Base-by-base conservation (phyloP, 2,797 vertebrate genomes). In the Sternarchorhynchus goeldii region DNA sequence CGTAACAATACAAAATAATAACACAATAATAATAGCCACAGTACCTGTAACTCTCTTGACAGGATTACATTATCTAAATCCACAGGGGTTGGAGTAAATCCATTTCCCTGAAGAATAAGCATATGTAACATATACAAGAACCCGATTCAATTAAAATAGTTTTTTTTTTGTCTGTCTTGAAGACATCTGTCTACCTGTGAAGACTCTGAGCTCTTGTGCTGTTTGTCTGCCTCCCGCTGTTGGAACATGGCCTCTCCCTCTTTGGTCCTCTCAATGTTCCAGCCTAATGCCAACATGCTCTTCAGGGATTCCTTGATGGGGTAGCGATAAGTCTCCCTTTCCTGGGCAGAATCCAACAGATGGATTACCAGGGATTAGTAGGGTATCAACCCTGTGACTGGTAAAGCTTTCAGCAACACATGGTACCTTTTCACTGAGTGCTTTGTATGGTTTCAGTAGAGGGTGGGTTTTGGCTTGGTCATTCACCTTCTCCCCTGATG, bases 281-380 rank as follows among this genome's bases (percentile, higher is more conserved):
- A 99, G 81, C 95, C 92, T 91, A 98, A 91, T 10, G 96, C 91
- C 87, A 99, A 76, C 96, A 99, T 99, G 82, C 96, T 98, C 93
- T 97, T 99, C 84, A 99, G 71, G 6, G 97, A 97, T 87, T 99
- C 98, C 87, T 93, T 96, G 71, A 95, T 94, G 83, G 97, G 98
- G 94, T 96, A 99, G 85, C 97, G 95, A 87, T 99, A 99, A 0
- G 96, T 96, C 88, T 99, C 98, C 81, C 96, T 95, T 86, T 99
- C 97, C 98, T 99, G 83, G 58, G 56, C 4, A 79, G 41, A 73
- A 7, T 83, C 17, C 65, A 70, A 25, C 4, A 60, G 5, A 57
- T 7, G 6, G 16, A 81, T 77, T 67, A 67, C 34, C 18, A 50
- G 7, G 6, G 50, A 53, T 79, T 79, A 74, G 18, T 20, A 55